phyloP scores from a whole-genome alignment of 2,888 invertebrate species.

The Cheilosia urbana region DNA sequence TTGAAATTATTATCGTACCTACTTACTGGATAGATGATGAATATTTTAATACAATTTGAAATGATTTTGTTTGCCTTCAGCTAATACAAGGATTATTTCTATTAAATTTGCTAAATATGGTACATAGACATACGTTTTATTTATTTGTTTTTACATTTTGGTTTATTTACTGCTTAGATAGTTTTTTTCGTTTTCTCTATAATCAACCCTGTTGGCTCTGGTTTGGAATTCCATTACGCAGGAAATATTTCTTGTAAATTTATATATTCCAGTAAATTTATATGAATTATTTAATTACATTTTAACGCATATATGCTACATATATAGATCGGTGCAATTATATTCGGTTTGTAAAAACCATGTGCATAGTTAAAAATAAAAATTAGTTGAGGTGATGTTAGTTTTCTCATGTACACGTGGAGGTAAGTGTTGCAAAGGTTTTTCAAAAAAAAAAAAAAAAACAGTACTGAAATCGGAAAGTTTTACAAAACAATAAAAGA shows the following conservation, averaged over 20 bases:
- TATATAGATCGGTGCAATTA: too few relatives aligned
- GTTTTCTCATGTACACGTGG: background rate
- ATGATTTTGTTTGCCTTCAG: conserved; percentile 5
- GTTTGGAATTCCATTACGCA: conserved; percentile 41
- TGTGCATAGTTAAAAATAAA: background rate
- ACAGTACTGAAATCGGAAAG: too few relatives aligned
- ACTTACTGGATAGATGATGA: conserved; percentile 4
- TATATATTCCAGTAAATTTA: conserved; percentile 6
- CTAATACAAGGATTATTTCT: conserved; percentile 11
- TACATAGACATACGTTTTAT: conserved; percentile 2
- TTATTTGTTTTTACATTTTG: conserved; percentile 30
- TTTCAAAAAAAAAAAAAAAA: too few relatives aligned
- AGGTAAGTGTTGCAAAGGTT: background rate
- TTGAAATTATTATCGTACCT: conserved; percentile 2
- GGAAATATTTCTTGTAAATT: conserved; percentile 29
- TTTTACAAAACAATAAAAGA: too few relatives aligned
- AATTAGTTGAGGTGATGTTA: background rate
- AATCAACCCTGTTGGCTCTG: conserved; percentile 67
- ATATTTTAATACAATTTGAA: conserved; percentile 5
- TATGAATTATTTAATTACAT: conserved; percentile 6
- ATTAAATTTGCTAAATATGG: conserved; percentile 15
- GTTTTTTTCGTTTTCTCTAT: conserved; percentile 42
- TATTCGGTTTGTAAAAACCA: background rate
- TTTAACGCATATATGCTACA: background rate
- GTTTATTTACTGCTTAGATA: conserved; percentile 38